Conservation (phyloP, 2,888 invertebrate genomes). For the Andrena trimmerana region DNA sequence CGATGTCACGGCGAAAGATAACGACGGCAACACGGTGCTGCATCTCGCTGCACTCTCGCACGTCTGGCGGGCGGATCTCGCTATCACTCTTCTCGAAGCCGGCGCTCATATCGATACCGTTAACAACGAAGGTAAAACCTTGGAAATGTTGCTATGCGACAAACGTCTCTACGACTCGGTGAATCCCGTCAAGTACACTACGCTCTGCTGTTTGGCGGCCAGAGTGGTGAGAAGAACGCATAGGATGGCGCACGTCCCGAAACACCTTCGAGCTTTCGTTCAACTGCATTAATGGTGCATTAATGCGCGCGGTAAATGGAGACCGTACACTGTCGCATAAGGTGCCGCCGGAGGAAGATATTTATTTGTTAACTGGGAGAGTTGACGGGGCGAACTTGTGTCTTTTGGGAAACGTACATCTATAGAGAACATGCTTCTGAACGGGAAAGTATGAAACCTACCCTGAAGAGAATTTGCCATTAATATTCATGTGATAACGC, state of each 20-base stretch:
- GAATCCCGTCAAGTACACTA: constrained; percentile 92
- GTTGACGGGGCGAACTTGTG: constrained; percentile 7
- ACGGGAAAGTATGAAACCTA: constrained; percentile 21
- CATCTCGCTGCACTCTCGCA: constrained; percentile 92
- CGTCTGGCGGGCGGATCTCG: constrained; percentile 88
- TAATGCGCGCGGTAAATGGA: background rate
- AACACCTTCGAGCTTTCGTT: constrained; percentile 78
- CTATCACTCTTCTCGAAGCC: constrained; percentile 90
- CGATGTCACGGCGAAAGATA: constrained; percentile 92
- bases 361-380: constrained; percentile 30
- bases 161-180: constrained; percentile 89
- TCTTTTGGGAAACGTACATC: constrained; percentile 26
- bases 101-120: constrained; percentile 95
- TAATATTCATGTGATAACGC: constrained; percentile 34
- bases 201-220: constrained; percentile 95
- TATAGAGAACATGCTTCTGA: constrained; percentile 11
- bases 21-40: constrained; percentile 94
- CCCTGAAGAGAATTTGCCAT: constrained; percentile 19
- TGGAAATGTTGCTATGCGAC: constrained; percentile 89
- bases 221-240: constrained; percentile 88
- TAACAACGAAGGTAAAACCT: constrained; percentile 92
- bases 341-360: constrained; percentile 11
- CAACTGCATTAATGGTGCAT: constrained; percentile 74
- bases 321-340: constrained; percentile 18
- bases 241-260: constrained; percentile 72